Percentiles rank a stretch among this genome's conserved stretches.
Conservation (phyloP, 2,113 vertebrate genomes). For the Phrynosoma blainvillii region DNA sequence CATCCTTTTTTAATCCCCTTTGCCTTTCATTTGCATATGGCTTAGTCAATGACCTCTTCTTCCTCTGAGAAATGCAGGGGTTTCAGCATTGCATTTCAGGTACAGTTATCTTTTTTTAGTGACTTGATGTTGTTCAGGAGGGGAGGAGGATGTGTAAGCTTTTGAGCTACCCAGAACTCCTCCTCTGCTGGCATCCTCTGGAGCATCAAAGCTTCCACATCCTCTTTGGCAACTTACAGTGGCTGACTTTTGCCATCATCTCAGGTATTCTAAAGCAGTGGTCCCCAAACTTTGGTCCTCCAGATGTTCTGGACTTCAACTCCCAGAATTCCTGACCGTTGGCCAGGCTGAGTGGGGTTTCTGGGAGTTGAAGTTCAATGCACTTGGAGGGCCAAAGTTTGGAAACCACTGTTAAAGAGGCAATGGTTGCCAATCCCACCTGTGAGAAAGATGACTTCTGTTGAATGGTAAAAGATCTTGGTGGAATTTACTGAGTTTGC, state of each 20-base stretch:
- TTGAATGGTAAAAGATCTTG: background rate
- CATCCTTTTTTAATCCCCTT: conserved; percentile 48
- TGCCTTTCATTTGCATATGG: conserved; percentile 50
- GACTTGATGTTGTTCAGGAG: background rate
- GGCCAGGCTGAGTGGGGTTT: too few relatives aligned
- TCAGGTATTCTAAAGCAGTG: too few relatives aligned
- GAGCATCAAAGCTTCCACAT: background rate
- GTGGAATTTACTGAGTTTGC: background rate
- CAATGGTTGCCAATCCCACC: background rate
- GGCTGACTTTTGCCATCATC: too few relatives aligned
- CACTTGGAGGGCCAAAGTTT: too few relatives aligned
- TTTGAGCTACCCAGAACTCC: background rate
- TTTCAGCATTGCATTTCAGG: background rate
- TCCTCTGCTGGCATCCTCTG: background rate
- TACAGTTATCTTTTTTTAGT: background rate
- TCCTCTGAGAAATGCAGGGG: conserved; percentile 39
- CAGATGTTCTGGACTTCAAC: too few relatives aligned
- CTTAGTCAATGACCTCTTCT: conserved; percentile 60
- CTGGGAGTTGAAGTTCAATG: too few relatives aligned
- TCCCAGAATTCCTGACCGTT: too few relatives aligned
- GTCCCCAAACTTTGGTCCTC: too few relatives aligned
- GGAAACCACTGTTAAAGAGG: too few relatives aligned
- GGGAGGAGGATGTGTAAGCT: background rate
- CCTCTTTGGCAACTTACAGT: background rate
- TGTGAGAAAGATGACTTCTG: background rate